Conservation (phyloP, 2,797 vertebrate genomes). For the Nyctibius grandis region DNA sequence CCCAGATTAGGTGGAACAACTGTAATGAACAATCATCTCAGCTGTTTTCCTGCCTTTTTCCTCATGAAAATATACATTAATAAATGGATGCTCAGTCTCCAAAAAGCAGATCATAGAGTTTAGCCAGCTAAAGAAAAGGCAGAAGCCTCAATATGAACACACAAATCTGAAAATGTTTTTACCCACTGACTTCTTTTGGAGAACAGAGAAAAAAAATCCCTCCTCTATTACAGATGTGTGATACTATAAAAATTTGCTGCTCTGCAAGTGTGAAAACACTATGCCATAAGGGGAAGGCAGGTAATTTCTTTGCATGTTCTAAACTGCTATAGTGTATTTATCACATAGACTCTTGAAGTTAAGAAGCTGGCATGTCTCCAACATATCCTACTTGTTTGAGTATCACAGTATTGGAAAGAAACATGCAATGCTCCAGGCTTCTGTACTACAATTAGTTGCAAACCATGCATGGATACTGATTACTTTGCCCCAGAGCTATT, state of each 20-base stretch:
- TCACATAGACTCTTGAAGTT: background rate
- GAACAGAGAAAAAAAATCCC: background rate
- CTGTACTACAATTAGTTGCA: conserved; percentile 30
- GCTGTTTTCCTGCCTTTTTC: background rate
- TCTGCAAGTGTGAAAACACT: background rate
- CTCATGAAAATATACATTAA: background rate
- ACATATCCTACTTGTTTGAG: background rate
- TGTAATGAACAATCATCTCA: background rate
- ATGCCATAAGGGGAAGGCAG: background rate
- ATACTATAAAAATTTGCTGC: background rate
- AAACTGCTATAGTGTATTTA: background rate
- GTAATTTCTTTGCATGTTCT: background rate
- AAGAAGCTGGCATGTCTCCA: conserved; percentile 9
- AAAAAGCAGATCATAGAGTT: background rate
- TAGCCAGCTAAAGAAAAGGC: background rate
- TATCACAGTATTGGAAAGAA: background rate
- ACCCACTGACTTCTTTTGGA: background rate
- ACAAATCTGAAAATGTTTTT: background rate
- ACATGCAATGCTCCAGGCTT: background rate
- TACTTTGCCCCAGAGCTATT: conserved; percentile 33
- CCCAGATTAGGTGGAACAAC: background rate
- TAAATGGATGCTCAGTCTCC: background rate
- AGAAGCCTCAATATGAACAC: background rate
- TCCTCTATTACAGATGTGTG: background rate
- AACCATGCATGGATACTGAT: background rate